Conservation (phyloP, 2,797 vertebrate species). For the Cirrhinus mrigala region DNA sequence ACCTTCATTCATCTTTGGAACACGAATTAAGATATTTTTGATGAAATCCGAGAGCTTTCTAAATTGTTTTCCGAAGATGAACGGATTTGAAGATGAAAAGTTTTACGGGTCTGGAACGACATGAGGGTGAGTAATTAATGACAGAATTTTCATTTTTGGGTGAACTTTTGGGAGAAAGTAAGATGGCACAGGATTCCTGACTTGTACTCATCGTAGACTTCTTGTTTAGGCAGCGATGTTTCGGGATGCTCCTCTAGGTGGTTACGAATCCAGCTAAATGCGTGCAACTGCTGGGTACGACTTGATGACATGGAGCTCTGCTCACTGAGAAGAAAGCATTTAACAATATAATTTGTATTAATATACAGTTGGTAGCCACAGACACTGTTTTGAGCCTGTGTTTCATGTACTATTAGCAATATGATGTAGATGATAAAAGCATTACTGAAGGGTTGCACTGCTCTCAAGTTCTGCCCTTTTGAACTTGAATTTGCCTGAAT, state of each 20-base stretch:
- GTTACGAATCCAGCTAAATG: conserved; percentile 96
- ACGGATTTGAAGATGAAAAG: no score
- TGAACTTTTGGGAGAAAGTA: neutral
- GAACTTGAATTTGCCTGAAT: neutral
- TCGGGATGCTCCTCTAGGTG: conserved; percentile 97
- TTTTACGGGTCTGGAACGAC: no score
- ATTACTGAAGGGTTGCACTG: neutral
- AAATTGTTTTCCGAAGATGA: no score
- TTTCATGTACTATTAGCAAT: neutral
- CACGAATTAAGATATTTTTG: no score
- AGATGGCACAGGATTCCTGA: conserved; percentile 58
- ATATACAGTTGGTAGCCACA: neutral
- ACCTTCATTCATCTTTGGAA: no score
- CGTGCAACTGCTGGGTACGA: conserved; percentile 96
- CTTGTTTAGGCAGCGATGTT: conserved; percentile 98
- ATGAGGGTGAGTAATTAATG: no score
- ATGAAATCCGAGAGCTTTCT: no score
- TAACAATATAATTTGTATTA: neutral
- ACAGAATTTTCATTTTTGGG: no score
- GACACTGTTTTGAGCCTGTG: neutral
- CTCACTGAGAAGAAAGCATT: conserved; percentile 78
- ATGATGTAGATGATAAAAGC: neutral
- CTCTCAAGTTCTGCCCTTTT: neutral
- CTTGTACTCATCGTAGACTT: conserved; percentile 99
- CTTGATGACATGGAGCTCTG: conserved; percentile 93